Conservation (phyloP, 1,140 invertebrate species). For the Caenorhabditis remanei region DNA sequence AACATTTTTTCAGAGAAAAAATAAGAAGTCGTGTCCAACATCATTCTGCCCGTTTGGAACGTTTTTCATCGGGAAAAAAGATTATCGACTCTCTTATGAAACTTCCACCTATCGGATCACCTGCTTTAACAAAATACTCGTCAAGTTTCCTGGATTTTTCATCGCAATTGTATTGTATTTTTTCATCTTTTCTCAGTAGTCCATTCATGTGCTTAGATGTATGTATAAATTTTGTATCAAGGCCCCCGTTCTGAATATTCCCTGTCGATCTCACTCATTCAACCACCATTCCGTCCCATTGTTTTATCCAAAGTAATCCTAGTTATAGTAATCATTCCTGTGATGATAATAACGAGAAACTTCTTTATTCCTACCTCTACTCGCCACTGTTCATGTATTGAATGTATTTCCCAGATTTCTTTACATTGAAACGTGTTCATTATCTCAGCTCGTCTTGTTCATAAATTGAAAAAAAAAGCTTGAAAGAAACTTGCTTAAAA, state of each 20-base stretch:
- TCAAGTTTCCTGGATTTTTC: not conserved
- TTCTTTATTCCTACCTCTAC: no score
- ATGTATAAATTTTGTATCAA: not conserved
- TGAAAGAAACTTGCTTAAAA: no score
- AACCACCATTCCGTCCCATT: not conserved
- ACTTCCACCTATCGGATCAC: not conserved
- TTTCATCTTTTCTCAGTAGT: not conserved
- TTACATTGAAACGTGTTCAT: no score
- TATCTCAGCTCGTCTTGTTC: no score
- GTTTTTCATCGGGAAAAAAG: slow-evolving; percentile 58
- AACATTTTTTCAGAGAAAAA: not conserved
- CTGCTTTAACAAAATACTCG: not conserved
- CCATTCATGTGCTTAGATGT: not conserved
- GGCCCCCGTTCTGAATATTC: not conserved
- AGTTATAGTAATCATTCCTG: slow-evolving; percentile 15
- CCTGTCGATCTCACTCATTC: not conserved
- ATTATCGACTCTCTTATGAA: slow-evolving; percentile 35
- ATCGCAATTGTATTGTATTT: not conserved
- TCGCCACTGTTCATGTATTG: no score
- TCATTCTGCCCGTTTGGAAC: slow-evolving; percentile 7
- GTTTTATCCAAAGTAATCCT: not conserved
- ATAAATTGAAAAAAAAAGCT: no score
- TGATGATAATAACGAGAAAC: not conserved
- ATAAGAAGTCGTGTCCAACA: not conserved
- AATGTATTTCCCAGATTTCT: no score